phyloP scores from a whole-genome alignment of 1,140 invertebrate genomes.

The Sminthurides bifidus region DNA sequence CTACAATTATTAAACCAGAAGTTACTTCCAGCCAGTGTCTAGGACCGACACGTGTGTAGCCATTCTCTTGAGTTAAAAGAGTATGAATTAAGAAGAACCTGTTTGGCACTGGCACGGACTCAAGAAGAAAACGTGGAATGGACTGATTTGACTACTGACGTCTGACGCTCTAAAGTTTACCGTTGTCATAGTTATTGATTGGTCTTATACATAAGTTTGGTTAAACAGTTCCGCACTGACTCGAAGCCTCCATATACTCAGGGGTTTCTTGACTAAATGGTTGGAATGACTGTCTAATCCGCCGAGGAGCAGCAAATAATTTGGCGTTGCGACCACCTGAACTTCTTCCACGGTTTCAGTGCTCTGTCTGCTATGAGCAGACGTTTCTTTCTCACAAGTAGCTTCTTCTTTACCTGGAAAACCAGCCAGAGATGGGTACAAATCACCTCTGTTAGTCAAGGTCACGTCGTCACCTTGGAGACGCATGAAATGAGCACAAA shows the following conservation, averaged over 20 bases:
- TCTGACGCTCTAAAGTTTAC: no score
- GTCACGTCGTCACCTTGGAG: not conserved
- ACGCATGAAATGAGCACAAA: not conserved
- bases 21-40: no score
- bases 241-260: slow-evolving; percentile 18
- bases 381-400: not conserved
- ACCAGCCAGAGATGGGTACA: not conserved
- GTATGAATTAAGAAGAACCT: no score
- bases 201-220: slow-evolving; percentile 5
- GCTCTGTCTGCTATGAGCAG: not conserved
- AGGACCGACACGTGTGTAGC: no score
- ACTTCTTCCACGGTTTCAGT: not conserved
- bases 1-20: no score
- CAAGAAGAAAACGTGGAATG: no score
- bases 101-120: no score
- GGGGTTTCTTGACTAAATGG: slow-evolving; percentile 2
- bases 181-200: no score
- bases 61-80: no score
- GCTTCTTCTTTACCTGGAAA: not conserved
- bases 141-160: no score
- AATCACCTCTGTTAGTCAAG: not conserved
- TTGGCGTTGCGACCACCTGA: slow-evolving; percentile 20
- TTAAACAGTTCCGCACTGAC: slow-evolving; percentile 17
- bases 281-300: slow-evolving; percentile 3
- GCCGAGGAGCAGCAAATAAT: slow-evolving; percentile 22